Conservation (phyloP, 1,140 invertebrate species). For the Ostrea edulis region DNA sequence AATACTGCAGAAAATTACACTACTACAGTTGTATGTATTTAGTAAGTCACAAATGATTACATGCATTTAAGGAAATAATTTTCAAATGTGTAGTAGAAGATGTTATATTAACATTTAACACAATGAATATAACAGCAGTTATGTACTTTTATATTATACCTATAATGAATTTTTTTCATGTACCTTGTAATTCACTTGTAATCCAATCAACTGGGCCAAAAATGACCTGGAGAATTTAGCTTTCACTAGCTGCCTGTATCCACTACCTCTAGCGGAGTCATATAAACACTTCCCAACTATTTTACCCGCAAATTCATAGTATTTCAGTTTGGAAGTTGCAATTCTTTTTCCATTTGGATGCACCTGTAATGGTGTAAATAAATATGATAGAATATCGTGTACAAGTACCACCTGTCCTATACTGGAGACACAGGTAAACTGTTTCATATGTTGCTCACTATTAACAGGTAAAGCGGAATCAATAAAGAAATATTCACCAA, state of each 20-base stretch:
- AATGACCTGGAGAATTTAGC: constrained; percentile 95
- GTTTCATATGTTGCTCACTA: no score
- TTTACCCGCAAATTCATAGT: constrained; percentile 96
- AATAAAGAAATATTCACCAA: no score
- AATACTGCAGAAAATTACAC: constrained; percentile 85
- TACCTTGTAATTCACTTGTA: constrained; percentile 94
- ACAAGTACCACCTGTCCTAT: no score
- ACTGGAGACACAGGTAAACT: no score
- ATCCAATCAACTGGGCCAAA: constrained; percentile 94
- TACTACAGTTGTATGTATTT: background rate
- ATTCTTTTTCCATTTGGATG: constrained; percentile 91
- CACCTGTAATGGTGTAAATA: constrained; percentile 80
- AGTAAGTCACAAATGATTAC: background rate
- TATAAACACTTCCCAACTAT: constrained; percentile 96
- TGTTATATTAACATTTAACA: no score
- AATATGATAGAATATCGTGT: background rate
- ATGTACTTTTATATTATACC: no score
- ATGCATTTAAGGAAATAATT: no score
- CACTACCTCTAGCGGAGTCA: constrained; percentile 92
- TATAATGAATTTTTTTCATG: constrained; percentile 15
- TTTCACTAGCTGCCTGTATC: constrained; percentile 90
- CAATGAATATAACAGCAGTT: no score
- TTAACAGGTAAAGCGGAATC: no score
- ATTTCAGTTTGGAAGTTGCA: constrained; percentile 86
- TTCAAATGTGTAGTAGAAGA: no score